Conservation (phyloP, 1,140 invertebrate genomes). For the Zeugodacus cucurbitae region DNA sequence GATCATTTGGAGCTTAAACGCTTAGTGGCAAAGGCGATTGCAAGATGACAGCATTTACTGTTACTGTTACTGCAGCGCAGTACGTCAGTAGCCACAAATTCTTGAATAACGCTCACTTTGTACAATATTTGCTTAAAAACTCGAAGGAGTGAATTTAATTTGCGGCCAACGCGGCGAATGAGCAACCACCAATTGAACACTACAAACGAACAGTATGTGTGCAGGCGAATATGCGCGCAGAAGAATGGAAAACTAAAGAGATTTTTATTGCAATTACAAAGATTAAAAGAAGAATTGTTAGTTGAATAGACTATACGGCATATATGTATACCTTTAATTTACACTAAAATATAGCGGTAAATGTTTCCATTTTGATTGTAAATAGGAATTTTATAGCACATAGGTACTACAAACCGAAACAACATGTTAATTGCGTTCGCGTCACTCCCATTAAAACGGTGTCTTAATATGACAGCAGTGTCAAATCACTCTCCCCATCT, state of each 20-base stretch:
- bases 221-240: not conserved
- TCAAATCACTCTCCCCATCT: not conserved
- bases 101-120: slow-evolving; percentile 5
- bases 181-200: not conserved
- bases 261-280: not conserved
- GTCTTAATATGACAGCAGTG: not conserved
- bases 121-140: slow-evolving; percentile 27
- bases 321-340: no score
- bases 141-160: slow-evolving; percentile 18
- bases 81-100: slow-evolving; percentile 4
- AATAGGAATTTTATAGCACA: not conserved
- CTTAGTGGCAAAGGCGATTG: slow-evolving; percentile 27
- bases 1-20: slow-evolving; percentile 9
- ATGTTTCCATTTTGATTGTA: not conserved
- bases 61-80: not conserved
- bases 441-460: not conserved
- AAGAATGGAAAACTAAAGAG: not conserved
- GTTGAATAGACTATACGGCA: not conserved
- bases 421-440: not conserved
- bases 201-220: not conserved
- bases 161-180: not conserved
- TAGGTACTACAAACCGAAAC: not conserved
- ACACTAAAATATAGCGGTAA: no score
- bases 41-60: not conserved
- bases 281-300: not conserved